Evolutionary conservation across 1,140 invertebrate species (phyloP), one percentile per base, ranked within the genome.

Genomic region (Anastrepha ludens): DNA sequence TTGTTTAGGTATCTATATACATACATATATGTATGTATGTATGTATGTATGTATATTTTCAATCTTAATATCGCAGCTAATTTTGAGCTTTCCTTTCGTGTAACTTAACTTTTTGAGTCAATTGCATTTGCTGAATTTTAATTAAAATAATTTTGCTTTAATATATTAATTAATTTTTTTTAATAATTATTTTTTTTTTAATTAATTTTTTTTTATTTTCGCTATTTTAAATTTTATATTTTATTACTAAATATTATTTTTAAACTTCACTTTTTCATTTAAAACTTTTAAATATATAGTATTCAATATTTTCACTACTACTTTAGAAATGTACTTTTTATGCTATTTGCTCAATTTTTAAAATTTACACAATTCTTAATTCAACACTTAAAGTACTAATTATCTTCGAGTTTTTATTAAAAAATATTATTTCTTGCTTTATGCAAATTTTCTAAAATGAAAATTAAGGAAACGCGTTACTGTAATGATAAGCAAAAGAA

Each of bases 1-100:
- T 17, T 17, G 29, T 62, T 3, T 62, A 62, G 5, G 50, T 55
- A 55, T 5, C 9, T 55, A 55, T 55, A 55, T 55, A 62, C 15
- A 13, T 62, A 11, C 4, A 11, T 62, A 1, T 62, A 62, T 89
- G 87, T 89, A 87, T 88, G 88, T 90, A 88, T 81, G 88, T 88
- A 88, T 87, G 29, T 88, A 87, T 64, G 89, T 87, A 91, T 87
- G 41, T 50, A 29, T 20, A 81, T 55, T 50, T 29, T 55, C 74
- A 81, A 55, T 81, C 50, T 81, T 89, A 91, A 89, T 92, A 92
- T 92, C 91, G 91, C 91, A 92, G 91, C 91, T 92, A 92, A 92
- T 92, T 92, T 92, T 92, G 91, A 92, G 91, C 91, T 89, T 88
- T 81, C 85, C 89, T 88, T 88, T 89, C 39, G 55, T 89, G 2